Conservation (phyloP, 2,797 vertebrate species). For the Etheostoma nigrum region DNA sequence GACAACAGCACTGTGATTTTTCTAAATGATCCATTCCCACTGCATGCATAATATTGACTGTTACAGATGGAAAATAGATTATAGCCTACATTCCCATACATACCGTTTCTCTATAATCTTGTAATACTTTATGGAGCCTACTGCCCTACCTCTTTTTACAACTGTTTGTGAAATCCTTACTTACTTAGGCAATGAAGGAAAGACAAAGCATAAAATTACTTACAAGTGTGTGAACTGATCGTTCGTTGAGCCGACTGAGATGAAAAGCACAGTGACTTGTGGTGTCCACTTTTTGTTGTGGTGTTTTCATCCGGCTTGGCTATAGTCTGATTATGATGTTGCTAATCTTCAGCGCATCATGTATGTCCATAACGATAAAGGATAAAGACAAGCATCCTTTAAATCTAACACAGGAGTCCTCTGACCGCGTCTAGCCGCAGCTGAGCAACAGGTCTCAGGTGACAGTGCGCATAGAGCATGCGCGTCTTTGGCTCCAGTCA, state of each 20-base stretch:
- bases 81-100: neutral
- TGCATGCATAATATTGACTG: neutral
- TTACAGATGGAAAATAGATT: neutral
- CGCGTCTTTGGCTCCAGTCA: neutral
- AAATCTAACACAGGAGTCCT: neutral
- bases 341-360: slow-evolving; percentile 6
- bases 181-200: neutral
- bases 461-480: slow-evolving; percentile 55
- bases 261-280: slow-evolving; percentile 13
- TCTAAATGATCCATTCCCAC: neutral
- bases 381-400: slow-evolving; percentile 17
- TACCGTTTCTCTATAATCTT: neutral
- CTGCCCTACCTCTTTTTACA: neutral
- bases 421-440: slow-evolving; percentile 1
- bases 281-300: slow-evolving; percentile 14
- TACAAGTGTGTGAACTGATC: slow-evolving; percentile 39
- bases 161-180: neutral
- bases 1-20: neutral
- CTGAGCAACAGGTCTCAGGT: slow-evolving; percentile 70
- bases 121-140: neutral
- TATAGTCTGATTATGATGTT: neutral
- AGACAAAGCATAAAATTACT: slow-evolving; percentile 44
- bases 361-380: slow-evolving; percentile 11
- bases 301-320: slow-evolving; percentile 45
- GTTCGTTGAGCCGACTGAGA: neutral